Evolutionary conservation across 2,113 vertebrate genomes (phyloP).

Genomic region (Caracal caracal): DNA sequence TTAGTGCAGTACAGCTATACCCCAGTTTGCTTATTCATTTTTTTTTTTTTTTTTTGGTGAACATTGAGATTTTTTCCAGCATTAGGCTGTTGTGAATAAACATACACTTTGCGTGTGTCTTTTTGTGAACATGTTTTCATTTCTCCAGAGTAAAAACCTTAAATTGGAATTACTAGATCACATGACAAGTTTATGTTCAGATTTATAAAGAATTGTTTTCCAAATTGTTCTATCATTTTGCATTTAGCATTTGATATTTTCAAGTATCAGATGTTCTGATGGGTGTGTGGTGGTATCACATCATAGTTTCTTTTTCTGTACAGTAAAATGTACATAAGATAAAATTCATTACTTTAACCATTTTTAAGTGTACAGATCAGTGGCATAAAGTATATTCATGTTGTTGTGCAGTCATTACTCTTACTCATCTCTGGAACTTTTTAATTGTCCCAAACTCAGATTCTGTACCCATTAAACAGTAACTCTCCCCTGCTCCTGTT

Average conservation of each 20-base stretch:
- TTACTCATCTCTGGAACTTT: background rate
- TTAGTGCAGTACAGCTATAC: background rate
- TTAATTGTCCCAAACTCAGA: background rate
- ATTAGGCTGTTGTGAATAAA: background rate
- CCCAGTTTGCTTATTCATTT: background rate
- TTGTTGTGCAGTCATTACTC: background rate
- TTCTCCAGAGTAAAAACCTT: background rate
- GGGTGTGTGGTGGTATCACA: background rate
- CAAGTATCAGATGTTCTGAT: background rate
- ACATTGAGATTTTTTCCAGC: background rate
- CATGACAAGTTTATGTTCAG: background rate
- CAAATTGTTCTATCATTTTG: background rate
- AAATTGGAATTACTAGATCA: background rate
- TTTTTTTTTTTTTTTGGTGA: background rate
- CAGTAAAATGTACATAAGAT: background rate
- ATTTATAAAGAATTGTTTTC: background rate
- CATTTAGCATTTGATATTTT: background rate
- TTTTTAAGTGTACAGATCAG: background rate
- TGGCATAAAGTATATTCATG: background rate
- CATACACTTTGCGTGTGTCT: background rate
- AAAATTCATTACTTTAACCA: background rate
- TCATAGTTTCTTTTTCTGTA: background rate
- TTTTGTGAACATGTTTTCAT: background rate
- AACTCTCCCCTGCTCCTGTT: background rate
- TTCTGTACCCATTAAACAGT: background rate